These are phyloP conservation scores for Drosophila leontia DNA, from an alignment of 1,140 invertebrate genomes.

Conservation along the genomic window DNA sequence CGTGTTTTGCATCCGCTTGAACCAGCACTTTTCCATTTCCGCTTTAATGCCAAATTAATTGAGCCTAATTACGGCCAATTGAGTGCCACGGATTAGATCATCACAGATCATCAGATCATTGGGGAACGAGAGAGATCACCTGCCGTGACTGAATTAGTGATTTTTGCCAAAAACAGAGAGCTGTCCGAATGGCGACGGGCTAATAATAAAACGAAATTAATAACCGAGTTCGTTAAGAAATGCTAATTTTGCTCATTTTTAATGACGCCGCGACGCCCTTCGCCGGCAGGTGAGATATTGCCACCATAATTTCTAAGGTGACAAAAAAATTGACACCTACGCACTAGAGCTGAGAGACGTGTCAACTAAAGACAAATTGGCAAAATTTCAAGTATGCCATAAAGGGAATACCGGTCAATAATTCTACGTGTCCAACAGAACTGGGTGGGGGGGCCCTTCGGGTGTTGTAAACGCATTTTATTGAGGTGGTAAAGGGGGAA, in stretches of 20 bases:
- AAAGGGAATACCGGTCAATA: conserved; percentile 36
- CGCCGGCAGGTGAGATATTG: conserved; percentile 21
- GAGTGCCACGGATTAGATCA: conserved; percentile 44
- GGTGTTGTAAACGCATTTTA: not conserved
- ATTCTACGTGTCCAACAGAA: conserved; percentile 58
- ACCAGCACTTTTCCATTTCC: conserved; percentile 70
- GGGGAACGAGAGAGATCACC: conserved; percentile 45
- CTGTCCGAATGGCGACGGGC: conserved; percentile 17
- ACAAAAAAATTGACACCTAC: conserved; percentile 53
- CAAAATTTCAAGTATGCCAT: conserved; percentile 37
- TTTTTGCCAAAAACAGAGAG: conserved; percentile 36
- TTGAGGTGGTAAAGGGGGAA: not conserved
- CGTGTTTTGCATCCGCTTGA: conserved; percentile 24
- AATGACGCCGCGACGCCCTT: conserved; percentile 40
- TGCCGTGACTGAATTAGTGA: conserved; percentile 51
- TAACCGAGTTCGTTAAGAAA: conserved; percentile 55
- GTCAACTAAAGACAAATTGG: conserved; percentile 60
- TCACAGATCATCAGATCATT: conserved; percentile 1
- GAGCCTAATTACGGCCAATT: conserved; percentile 67
- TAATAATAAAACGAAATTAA: conserved; percentile 51
- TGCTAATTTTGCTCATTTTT: conserved; percentile 55
- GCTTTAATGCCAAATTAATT: conserved; percentile 80
- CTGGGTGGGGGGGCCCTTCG: conserved; percentile 26
- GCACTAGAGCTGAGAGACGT: conserved; percentile 42
- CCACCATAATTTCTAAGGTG: conserved; percentile 25